Percentiles rank a stretch among this genome's conserved stretches.
Conservation (phyloP, 2,888 invertebrate species). For the Apamea monoglypha region DNA sequence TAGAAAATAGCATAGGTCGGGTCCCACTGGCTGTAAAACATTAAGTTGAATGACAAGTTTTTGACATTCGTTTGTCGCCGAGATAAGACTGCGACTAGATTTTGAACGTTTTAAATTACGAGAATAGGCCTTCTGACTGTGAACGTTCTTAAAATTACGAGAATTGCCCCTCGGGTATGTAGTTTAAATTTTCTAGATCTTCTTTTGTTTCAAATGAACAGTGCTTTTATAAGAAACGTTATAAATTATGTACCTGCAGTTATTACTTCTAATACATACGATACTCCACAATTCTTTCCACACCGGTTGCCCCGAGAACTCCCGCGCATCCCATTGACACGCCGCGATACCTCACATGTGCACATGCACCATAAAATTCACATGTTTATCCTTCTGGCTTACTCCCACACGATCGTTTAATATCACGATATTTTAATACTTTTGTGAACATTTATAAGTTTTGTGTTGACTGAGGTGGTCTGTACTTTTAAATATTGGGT, state of each 20-base stretch:
- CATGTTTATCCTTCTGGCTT: slow-evolving; percentile 60
- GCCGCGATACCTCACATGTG: slow-evolving; percentile 47
- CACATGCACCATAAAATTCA: slow-evolving; percentile 55
- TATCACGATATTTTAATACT: slow-evolving; percentile 63
- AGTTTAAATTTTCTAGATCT: not conserved
- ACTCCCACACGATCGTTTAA: slow-evolving; percentile 68
- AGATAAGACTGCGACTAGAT: too few relatives aligned
- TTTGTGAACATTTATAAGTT: slow-evolving; percentile 54
- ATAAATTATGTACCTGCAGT: not conserved
- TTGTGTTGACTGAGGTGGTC: slow-evolving; percentile 48
- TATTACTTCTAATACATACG: slow-evolving; percentile 15
- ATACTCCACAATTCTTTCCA: slow-evolving; percentile 29
- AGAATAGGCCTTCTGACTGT: too few relatives aligned
- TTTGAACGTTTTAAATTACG: too few relatives aligned
- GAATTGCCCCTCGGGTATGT: too few relatives aligned
- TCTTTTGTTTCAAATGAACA: not conserved
- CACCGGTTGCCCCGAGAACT: slow-evolving; percentile 44
- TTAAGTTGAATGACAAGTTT: not conserved
- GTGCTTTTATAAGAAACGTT: not conserved
- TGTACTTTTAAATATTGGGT: slow-evolving; percentile 22
- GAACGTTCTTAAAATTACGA: too few relatives aligned
- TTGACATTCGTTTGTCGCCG: too few relatives aligned
- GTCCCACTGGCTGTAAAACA: not conserved
- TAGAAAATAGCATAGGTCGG: not conserved
- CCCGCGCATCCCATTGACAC: slow-evolving; percentile 56